A percentile compares a stretch with the other conserved stretches of the same genome.
Conservation (phyloP, 37 sponge, comb jelly and placozoan species). For the Halisarca cf. caerulea region DNA sequence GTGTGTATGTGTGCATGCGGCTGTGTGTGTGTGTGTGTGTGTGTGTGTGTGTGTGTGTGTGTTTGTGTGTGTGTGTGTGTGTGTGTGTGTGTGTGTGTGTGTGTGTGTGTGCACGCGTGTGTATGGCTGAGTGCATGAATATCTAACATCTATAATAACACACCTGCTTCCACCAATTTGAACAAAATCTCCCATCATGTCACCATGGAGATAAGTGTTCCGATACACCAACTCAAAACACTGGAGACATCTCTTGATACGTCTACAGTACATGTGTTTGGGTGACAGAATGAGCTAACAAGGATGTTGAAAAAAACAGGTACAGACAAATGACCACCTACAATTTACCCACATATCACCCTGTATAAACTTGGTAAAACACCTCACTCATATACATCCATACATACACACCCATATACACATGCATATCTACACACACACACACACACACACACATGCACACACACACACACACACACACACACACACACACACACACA, state of each 20-base stretch:
- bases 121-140: no score
- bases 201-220: conserved; percentile 29
- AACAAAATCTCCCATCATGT: conserved; percentile 12
- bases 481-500: background rate
- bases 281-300: no score
- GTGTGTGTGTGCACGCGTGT: no score
- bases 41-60: no score
- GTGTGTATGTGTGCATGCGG: no score
- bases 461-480: conserved; percentile 15
- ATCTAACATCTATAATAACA: background rate
- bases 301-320: background rate
- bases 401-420: background rate
- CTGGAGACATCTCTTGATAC: conserved; percentile 18
- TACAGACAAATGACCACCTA: no score
- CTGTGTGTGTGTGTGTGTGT: no score
- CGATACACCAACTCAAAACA: conserved; percentile 37
- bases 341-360: no score
- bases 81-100: no score
- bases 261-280: background rate
- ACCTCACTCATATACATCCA: background rate
- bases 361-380: no score
- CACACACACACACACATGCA: conserved; percentile 7
- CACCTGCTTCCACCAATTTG: conserved; percentile 38
- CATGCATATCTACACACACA: background rate
- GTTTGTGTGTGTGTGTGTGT: no score